Base-by-base conservation (phyloP, 1,140 invertebrate species). In the Lasaia peninsularis region DNA sequence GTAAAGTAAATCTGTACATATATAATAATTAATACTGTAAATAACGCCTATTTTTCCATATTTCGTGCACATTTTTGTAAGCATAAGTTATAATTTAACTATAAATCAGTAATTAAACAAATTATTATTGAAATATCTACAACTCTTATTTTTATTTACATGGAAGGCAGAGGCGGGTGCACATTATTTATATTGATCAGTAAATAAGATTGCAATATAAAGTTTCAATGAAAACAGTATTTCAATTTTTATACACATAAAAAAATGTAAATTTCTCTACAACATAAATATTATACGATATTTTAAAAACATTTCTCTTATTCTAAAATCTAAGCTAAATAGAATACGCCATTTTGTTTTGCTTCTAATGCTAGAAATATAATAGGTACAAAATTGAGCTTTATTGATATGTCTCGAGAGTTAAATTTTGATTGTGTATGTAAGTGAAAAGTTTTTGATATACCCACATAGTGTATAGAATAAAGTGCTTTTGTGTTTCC, bases 361-460 rank as follows among this genome's bases (percentile, higher is more conserved):
- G 79, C 83, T 71, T 71, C 78, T 83, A 80, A 79, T 65, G 65
- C 81, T 84, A 86, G 65, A 73, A 73, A 80, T 85, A 80, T 60
- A 71, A 75, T 84, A 82, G 65, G 78, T 87, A 87, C 64, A 87
- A 87, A 84, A 87, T 87, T 87, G 84, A 87, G 84, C 84, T 80
- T 87, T 79, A 67, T 75, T 87, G 84, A 87, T 87, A 87, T 87
- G 84, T 83, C 73, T 80, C 75, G 77, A 79, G 56, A 57, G 54
- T 57, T 55, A 52, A 62, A 58, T 52, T 49, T 66, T 33, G 49
- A 16, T 37, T 44, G 32, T 60, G 58, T 28, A 37, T 56, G 62
- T 40, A 28, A 56, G 55, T 51, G 48, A 24, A 20, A 24, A 40
- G 11, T 20, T 18, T 52, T 52, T 52, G 32, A 59, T 12, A 32